Conservation (phyloP, 2,113 vertebrate species). For the Neoarius graeffei region DNA sequence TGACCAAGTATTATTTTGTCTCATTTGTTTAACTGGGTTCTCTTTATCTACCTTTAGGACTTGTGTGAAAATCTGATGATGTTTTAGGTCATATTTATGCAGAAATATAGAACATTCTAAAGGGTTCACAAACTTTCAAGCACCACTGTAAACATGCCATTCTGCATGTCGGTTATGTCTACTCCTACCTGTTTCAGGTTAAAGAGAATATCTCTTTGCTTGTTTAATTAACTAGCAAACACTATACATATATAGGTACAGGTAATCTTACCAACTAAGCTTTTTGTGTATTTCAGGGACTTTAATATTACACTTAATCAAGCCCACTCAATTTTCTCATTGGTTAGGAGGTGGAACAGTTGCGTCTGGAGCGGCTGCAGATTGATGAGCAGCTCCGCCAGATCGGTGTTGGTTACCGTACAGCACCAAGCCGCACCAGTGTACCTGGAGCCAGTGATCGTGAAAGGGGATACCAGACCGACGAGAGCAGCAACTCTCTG, state of each 20-base stretch:
- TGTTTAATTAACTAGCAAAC: neutral
- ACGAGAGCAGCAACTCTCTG: constrained; percentile 83
- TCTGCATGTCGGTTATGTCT: neutral
- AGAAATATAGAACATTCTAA: too few species aligned
- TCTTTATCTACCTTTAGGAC: too few species aligned
- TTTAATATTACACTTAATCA: neutral
- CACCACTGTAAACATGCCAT: neutral
- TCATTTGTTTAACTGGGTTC: too few species aligned
- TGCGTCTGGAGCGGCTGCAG: constrained; percentile 85
- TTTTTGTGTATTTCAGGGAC: neutral
- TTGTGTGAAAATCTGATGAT: too few species aligned
- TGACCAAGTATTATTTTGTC: too few species aligned
- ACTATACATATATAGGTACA: neutral
- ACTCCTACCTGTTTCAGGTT: neutral
- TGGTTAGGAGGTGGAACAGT: constrained; percentile 85
- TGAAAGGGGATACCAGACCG: constrained; percentile 81
- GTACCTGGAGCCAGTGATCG: constrained; percentile 61
- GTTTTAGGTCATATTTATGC: too few species aligned
- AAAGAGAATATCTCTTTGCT: neutral
- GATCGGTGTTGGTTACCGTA: constrained; percentile 84
- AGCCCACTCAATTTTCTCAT: neutral
- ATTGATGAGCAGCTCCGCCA: constrained; percentile 91
- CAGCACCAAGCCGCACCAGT: constrained; percentile 64
- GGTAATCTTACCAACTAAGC: neutral
- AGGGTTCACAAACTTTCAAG: too few species aligned